Conservation (phyloP, 1,140 invertebrate genomes). For the Camponotus floridanus region DNA sequence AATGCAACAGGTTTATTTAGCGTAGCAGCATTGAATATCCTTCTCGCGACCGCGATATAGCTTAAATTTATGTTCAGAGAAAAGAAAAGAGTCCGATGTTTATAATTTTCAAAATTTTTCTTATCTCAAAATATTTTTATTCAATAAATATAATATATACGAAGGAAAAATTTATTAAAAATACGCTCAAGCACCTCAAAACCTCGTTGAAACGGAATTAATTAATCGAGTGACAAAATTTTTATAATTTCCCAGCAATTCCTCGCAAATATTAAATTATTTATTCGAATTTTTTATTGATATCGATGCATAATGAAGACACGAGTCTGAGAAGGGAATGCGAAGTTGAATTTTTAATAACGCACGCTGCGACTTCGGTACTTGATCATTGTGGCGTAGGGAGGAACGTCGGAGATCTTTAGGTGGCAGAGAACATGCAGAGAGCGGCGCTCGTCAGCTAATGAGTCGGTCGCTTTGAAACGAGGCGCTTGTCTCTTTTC, state of each 20-base stretch:
- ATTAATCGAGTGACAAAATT: background rate
- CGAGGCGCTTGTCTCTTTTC: constrained; percentile 70
- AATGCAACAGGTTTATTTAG: constrained; percentile 56
- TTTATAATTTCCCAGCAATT: background rate
- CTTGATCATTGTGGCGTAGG: constrained; percentile 25
- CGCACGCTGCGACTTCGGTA: background rate
- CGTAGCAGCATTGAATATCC: background rate
- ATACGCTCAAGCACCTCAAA: background rate
- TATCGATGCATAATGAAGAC: background rate
- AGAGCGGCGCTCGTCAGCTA: constrained; percentile 69
- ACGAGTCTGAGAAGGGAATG: background rate
- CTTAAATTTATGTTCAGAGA: background rate
- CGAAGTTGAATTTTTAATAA: constrained; percentile 5
- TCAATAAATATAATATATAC: background rate
- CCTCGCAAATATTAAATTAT: background rate
- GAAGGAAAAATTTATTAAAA: background rate
- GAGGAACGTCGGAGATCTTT: constrained; percentile 47
- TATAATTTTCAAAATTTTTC: background rate
- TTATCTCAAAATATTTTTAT: background rate
- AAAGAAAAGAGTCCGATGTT: background rate
- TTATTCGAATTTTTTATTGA: background rate
- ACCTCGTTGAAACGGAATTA: background rate
- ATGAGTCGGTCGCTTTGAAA: constrained; percentile 78
- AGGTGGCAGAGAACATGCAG: constrained; percentile 35
- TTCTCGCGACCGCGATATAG: constrained; percentile 15